Evolutionary conservation across 2,113 vertebrate species (phyloP).

Genomic region (Tragulus kanchil): DNA sequence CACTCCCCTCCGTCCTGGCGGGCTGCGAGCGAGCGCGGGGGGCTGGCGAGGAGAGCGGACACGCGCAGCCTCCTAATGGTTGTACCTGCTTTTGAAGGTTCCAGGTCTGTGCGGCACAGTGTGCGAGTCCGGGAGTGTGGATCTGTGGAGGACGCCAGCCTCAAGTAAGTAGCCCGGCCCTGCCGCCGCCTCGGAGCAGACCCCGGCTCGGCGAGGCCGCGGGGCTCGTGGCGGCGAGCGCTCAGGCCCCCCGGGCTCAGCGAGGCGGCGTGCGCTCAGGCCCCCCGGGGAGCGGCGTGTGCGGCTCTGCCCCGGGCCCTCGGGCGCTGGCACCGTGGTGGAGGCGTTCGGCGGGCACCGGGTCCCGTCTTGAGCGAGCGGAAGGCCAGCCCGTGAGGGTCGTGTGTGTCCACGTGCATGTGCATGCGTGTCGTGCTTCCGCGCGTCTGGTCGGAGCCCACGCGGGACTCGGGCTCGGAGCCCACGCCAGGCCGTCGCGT

Average conservation of each 20-base stretch:
- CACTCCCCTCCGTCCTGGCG: background rate
- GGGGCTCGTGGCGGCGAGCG: background rate
- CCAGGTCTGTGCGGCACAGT: constrained; percentile 43
- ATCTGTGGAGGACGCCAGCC: constrained; percentile 45
- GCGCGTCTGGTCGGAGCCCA: background rate
- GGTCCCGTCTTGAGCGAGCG: background rate
- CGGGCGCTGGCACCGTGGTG: background rate
- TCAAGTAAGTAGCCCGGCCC: constrained; percentile 63
- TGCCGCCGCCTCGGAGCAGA: background rate
- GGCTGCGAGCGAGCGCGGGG: background rate
- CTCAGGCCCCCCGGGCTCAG: too few relatives aligned
- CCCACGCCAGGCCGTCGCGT: accelerated
- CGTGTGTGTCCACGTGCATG: background rate
- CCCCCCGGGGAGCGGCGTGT: background rate
- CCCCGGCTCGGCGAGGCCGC: background rate
- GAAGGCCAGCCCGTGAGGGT: background rate
- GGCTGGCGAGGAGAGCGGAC: background rate
- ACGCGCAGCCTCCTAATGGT: constrained; percentile 51
- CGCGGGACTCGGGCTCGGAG: background rate
- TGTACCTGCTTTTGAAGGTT: constrained; percentile 35
- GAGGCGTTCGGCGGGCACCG: background rate
- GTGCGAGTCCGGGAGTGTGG: background rate
- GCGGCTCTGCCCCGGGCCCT: background rate
- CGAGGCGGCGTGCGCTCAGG: background rate
- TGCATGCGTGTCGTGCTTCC: background rate